These are phyloP conservation scores for Phyllostomus discolor DNA, from an alignment of 2,113 vertebrate genomes.

Conservation along the genomic window DNA sequence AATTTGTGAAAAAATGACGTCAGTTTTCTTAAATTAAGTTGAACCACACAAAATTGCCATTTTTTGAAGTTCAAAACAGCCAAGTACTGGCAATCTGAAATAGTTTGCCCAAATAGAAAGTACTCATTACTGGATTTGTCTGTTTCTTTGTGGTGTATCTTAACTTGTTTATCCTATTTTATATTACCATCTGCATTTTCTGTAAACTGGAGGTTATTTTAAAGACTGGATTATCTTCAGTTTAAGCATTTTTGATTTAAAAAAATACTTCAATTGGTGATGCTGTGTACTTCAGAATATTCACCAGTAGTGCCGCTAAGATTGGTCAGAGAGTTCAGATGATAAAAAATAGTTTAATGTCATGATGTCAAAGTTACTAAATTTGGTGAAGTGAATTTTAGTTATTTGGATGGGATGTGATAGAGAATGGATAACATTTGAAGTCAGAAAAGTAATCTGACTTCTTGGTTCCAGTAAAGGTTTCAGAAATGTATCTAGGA, in stretches of 20 bases:
- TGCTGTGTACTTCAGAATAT: background rate
- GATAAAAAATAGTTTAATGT: background rate
- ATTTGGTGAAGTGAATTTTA: slow-evolving; percentile 17
- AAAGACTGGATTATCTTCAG: slow-evolving; percentile 29
- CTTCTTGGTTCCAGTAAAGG: background rate
- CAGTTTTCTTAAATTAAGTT: background rate
- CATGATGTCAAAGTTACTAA: background rate
- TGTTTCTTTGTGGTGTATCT: background rate
- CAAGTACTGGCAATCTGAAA: background rate
- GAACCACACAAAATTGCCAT: background rate
- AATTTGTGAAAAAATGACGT: background rate
- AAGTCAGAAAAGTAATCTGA: slow-evolving; percentile 1
- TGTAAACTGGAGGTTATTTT: background rate
- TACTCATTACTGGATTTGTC: background rate
- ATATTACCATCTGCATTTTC: background rate
- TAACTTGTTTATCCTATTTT: background rate
- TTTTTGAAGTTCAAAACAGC: slow-evolving; percentile 24
- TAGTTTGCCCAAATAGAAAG: background rate
- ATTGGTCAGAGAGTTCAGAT: background rate
- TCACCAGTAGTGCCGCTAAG: background rate
- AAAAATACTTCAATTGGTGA: background rate
- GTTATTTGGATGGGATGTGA: slow-evolving; percentile 9
- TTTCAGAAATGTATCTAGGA: slow-evolving; percentile 2
- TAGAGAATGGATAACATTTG: background rate
- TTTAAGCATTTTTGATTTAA: background rate